Conservation (phyloP, 2,888 invertebrate species). For the Trachelus troglodyta region DNA sequence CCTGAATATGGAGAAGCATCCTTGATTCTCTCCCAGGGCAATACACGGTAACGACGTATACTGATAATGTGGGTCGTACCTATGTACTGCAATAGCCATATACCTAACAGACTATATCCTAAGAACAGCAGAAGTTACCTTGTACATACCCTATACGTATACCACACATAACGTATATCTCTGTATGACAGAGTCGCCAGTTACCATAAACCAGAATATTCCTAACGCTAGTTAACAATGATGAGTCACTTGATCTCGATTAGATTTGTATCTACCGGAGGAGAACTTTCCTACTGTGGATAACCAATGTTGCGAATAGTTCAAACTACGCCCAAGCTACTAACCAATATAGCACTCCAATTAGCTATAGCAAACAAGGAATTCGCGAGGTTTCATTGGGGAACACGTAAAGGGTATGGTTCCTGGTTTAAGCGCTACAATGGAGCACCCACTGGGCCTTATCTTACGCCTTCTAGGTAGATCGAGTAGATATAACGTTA, state of each 20-base stretch:
- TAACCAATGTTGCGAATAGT: background rate
- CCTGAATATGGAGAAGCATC: conserved; percentile 2
- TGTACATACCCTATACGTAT: background rate
- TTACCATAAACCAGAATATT: background rate
- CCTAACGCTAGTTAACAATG: background rate
- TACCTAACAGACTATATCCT: background rate
- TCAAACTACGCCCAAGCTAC: background rate
- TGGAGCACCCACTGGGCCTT: background rate
- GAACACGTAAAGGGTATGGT: background rate
- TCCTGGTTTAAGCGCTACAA: background rate
- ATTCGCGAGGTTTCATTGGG: background rate
- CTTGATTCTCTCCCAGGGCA: background rate
- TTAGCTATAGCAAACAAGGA: background rate
- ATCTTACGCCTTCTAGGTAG: background rate
- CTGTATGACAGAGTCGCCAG: background rate
- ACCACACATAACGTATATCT: background rate
- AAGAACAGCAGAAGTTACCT: background rate
- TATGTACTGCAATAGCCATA: background rate
- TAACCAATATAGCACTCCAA: background rate
- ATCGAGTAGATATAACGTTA: background rate
- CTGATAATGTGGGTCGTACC: background rate
- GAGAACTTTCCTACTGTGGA: background rate
- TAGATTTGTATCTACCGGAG: background rate
- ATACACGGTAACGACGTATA: background rate
- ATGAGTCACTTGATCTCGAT: background rate